These are phyloP conservation scores for Aplocera efformata DNA, from an alignment of 2,888 invertebrate species.

Conservation along the genomic window DNA sequence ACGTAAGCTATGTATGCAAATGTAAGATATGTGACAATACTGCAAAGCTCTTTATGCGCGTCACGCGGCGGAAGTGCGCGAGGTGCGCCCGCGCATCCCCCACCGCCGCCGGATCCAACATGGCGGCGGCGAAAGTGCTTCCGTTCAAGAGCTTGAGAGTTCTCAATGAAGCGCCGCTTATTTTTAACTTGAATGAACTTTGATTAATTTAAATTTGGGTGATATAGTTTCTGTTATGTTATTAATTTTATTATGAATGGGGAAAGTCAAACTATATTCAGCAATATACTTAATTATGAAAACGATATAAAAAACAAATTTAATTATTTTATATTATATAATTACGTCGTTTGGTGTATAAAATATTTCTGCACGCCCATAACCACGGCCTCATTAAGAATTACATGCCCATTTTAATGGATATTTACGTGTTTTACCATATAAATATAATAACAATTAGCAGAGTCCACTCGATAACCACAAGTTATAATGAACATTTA, in stretches of 20 bases:
- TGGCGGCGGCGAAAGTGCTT: conserved; percentile 79
- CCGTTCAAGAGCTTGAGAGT: conserved; percentile 65
- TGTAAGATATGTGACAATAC: conserved; percentile 64
- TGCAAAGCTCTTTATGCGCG: conserved; percentile 69
- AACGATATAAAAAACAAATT: too few relatives aligned
- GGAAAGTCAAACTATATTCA: too few relatives aligned
- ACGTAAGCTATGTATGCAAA: conserved; percentile 72
- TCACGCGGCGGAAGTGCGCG: conserved; percentile 74
- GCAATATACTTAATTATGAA: too few relatives aligned
- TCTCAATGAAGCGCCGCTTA: conserved; percentile 67
- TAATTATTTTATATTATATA: too few relatives aligned
- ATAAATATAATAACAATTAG: too few relatives aligned
- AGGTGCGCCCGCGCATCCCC: conserved; percentile 68
- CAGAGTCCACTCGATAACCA: conserved; percentile 21
- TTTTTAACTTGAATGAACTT: conserved; percentile 48
- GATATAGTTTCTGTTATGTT: neutral
- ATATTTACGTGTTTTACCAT: conserved; percentile 12
- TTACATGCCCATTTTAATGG: neutral
- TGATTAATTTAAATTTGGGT: conserved; percentile 14
- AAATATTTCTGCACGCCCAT: too few relatives aligned
- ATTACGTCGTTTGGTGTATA: too few relatives aligned
- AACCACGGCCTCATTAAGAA: neutral
- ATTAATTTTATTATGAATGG: neutral
- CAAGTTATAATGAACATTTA: conserved; percentile 12
- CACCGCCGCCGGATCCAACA: conserved; percentile 74